phyloP scores from a whole-genome alignment of 2,113 vertebrate genomes.

The Entelurus aequoreus region DNA sequence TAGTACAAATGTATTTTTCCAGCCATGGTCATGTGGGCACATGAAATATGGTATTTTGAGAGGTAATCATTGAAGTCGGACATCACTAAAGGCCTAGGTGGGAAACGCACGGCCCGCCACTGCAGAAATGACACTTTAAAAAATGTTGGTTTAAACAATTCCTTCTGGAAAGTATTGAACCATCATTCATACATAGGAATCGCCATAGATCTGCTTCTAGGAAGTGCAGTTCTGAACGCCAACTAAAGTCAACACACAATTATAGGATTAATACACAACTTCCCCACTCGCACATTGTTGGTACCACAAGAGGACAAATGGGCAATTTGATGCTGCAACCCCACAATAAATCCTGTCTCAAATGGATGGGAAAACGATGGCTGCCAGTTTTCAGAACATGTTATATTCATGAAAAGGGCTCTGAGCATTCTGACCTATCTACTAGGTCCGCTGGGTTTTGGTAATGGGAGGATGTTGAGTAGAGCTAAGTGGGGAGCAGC shows the following conservation, averaged over 20 bases:
- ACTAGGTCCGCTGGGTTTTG: conserved; percentile 12
- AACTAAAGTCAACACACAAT: background rate
- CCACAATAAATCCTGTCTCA: conserved; percentile 49
- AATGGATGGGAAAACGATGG: conserved; percentile 42
- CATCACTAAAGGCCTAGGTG: too few relatives aligned
- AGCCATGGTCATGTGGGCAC: too few relatives aligned
- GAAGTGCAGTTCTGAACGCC: background rate
- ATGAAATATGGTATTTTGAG: too few relatives aligned
- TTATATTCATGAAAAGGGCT: conserved; percentile 41
- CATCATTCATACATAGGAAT: conserved; percentile 61
- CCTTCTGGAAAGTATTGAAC: conserved; percentile 48
- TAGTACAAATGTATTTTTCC: too few relatives aligned
- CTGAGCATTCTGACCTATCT: conserved; percentile 26
- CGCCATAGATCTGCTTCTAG: background rate
- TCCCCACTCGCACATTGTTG: conserved; percentile 1
- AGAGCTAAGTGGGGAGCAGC: background rate
- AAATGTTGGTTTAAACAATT: conserved; percentile 26
- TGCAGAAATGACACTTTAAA: too few relatives aligned
- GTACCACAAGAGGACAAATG: conserved; percentile 45
- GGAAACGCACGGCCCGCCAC: too few relatives aligned
- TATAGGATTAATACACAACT: background rate
- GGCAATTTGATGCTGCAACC: conserved; percentile 43
- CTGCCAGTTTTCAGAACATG: conserved; percentile 42
- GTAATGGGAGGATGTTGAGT: conserved; percentile 4
- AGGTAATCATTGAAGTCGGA: too few relatives aligned